Evolutionary conservation across 1,140 invertebrate species (phyloP), one percentile per base, ranked within the genome.

Genomic region (Phymorhynchus buccinoides): DNA sequence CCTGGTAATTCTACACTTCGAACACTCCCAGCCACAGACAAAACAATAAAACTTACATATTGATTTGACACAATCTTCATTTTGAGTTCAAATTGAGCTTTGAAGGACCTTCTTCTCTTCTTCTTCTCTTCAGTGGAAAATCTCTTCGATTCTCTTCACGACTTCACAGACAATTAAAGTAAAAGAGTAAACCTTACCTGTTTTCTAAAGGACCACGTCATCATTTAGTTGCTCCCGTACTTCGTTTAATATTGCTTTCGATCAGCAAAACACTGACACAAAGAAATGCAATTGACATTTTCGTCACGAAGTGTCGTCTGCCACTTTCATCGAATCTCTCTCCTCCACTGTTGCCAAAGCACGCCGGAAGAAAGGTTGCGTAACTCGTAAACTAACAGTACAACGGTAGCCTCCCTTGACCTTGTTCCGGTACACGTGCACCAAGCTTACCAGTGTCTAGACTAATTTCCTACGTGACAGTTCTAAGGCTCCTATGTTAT

Each of bases 301-400:
- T 62, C 14, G 56, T 1, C 56, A 22, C 56, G n/a, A 62, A 62
- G 18, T 16, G 22, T 62, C 22, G 0, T 14, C 22, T 30, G 27
- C 12, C 30, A n/a, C 12, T 30, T n/a, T 79, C 12, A n/a, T 79
- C 39, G 0, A 41, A 79, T 22, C 56, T 62, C 56, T n/a, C n/a
- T n/a, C n/a, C n/a, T 66, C 62, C 30, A 4, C 42, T 82, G 80
- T 82, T 68, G 37, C 80, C 66, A 71, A 68, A 71, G 66, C 18
- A 83, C 80, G 62, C 80, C 35, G 80, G 80, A 82, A 82, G 35
- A 39, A 39, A 75, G 37, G 68, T 32, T 71, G 4, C 30, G 27
- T 41, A 75, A 75, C 73, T 75, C 22, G 6, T 32, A 0, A 71
- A 71, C 30, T 35, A 35, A 35, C 7, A 71, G 37, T 18, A 75